phyloP scores from a whole-genome alignment of 2,888 invertebrate species.

The Scrobipalpa costella region DNA sequence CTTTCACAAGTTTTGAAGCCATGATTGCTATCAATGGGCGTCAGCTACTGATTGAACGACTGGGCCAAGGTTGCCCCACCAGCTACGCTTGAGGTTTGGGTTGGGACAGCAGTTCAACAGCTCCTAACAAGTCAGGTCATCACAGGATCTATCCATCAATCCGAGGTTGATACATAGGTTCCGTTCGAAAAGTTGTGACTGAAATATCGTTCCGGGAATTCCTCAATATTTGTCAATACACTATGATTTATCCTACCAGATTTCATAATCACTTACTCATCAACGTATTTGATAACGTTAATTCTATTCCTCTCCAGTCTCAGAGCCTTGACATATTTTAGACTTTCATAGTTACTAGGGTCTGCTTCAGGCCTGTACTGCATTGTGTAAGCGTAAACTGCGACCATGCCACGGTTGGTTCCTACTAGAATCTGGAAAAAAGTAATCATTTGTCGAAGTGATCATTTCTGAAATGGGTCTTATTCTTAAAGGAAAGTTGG shows the following conservation, averaged over 20 bases:
- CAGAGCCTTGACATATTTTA: slow-evolving; percentile 73
- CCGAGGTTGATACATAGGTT: too few relatives aligned
- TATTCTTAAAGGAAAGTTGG: not conserved
- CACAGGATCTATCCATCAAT: too few relatives aligned
- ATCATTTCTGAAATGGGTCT: not conserved
- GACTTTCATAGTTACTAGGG: slow-evolving; percentile 53
- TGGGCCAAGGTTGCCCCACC: too few relatives aligned
- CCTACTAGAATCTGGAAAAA: slow-evolving; percentile 55
- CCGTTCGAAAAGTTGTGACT: too few relatives aligned
- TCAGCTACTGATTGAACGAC: too few relatives aligned
- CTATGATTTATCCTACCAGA: not conserved
- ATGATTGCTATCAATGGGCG: too few relatives aligned
- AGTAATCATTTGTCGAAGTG: not conserved
- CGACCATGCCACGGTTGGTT: slow-evolving; percentile 71
- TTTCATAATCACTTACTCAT: slow-evolving; percentile 65
- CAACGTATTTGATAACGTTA: slow-evolving; percentile 72
- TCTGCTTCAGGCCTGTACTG: slow-evolving; percentile 56
- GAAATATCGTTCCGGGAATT: too few relatives aligned
- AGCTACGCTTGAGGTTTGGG: too few relatives aligned
- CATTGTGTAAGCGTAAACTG: slow-evolving; percentile 76
- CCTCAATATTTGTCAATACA: too few relatives aligned
- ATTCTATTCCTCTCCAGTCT: slow-evolving; percentile 67
- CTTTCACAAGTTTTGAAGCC: too few relatives aligned
- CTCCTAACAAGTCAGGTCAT: too few relatives aligned
- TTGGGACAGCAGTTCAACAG: too few relatives aligned